phyloP scores from a whole-genome alignment of 2,797 vertebrate species.

The Eupleurogrammus muticus region DNA sequence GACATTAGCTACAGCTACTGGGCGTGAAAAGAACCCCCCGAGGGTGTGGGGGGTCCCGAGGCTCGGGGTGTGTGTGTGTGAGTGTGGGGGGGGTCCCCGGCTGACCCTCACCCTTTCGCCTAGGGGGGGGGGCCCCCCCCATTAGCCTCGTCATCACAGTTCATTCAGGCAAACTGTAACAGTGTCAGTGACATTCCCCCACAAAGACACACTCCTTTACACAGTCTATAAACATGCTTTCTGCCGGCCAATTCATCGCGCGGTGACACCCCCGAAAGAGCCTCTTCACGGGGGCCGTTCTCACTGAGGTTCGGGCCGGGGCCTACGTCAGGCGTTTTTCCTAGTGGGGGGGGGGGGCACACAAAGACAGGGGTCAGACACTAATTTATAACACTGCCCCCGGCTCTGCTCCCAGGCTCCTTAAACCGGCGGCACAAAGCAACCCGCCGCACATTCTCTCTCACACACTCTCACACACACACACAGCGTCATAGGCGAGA shows the following conservation, averaged over 20 bases:
- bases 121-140: conserved; percentile 82
- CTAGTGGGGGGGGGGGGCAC: conserved; percentile 74
- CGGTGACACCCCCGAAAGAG: conserved; percentile 85
- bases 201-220: conserved; percentile 94
- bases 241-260: conserved; percentile 87
- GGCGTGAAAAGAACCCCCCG: conserved; percentile 89
- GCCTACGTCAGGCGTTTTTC: conserved; percentile 72
- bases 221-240: conserved; percentile 95
- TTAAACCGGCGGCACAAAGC: conserved; percentile 72
- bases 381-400: conserved; percentile 85
- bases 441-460: conserved; percentile 39
- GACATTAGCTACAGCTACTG: conserved; percentile 93
- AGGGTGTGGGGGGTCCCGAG: conserved; percentile 91
- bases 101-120: conserved; percentile 72
- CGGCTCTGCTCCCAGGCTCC: conserved; percentile 81
- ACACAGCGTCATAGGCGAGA: neutral
- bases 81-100: no score
- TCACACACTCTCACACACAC: conserved; percentile 6
- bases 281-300: conserved; percentile 78
- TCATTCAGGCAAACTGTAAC: conserved; percentile 92
- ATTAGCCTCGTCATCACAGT: conserved; percentile 90
- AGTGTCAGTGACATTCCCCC: conserved; percentile 91
- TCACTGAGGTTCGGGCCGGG: conserved; percentile 72
- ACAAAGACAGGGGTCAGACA: conserved; percentile 85
- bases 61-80: no score